Evolutionary conservation across 1,140 invertebrate genomes (phyloP).

Genomic region (Ptiloglossa arizonensis): DNA sequence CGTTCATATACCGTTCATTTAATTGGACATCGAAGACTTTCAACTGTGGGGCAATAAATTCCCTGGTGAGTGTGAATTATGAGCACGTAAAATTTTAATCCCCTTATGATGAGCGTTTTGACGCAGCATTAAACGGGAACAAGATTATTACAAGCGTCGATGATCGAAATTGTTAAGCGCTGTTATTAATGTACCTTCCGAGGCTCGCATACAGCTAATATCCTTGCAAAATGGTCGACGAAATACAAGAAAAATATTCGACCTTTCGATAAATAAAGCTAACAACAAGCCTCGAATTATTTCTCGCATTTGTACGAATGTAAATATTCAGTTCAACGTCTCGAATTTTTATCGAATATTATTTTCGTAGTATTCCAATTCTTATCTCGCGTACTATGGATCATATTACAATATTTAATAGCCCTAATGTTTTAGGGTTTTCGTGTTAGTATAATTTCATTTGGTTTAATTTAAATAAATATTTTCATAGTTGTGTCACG

Average conservation of each 20-base stretch:
- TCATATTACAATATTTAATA: no score
- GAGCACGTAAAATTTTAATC: conserved; percentile 49
- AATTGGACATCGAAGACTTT: conserved; percentile 33
- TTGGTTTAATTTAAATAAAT: no score
- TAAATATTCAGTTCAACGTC: no score
- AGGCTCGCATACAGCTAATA: background rate
- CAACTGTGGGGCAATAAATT: conserved; percentile 23
- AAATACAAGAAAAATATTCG: background rate
- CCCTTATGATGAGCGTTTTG: conserved; percentile 47
- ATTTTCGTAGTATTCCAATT: no score
- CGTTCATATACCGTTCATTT: conserved; percentile 4
- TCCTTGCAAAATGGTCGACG: background rate
- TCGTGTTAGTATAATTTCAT: no score
- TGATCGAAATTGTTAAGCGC: conserved; percentile 47
- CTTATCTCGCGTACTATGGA: no score
- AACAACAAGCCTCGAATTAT: background rate
- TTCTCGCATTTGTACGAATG: no score
- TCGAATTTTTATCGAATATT: no score
- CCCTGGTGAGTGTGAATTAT: conserved; percentile 16
- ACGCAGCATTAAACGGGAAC: conserved; percentile 44
- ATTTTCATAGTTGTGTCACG: no score
- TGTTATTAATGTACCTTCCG: conserved; percentile 42
- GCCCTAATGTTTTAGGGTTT: no score
- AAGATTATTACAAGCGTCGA: conserved; percentile 52
- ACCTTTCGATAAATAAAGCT: background rate